Conservation (phyloP, 2,113 vertebrate species). For the Hepsetus odoe region DNA sequence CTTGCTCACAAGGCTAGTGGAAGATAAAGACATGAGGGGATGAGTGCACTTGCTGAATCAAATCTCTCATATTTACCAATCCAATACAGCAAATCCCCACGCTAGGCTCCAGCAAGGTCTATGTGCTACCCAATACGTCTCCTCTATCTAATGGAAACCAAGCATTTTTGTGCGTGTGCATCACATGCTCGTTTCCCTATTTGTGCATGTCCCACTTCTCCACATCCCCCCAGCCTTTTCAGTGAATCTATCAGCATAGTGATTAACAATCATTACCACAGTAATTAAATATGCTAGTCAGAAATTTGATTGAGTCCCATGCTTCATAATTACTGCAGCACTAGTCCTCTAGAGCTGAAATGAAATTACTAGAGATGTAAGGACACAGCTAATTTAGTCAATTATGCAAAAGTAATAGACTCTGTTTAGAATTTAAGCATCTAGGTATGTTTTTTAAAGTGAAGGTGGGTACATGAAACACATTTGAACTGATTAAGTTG, state of each 20-base stretch:
- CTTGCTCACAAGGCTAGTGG: not conserved
- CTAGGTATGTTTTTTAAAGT: not conserved
- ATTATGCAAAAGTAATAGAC: constrained; percentile 30
- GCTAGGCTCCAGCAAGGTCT: not conserved
- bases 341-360: constrained; percentile 19
- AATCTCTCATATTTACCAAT: constrained; percentile 40
- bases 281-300: constrained; percentile 56
- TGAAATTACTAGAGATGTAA: constrained; percentile 27
- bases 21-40: constrained; percentile 38
- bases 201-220: constrained; percentile 4
- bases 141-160: not conserved
- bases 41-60: constrained; percentile 4
- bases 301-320: constrained; percentile 51
- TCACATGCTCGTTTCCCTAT: not conserved
- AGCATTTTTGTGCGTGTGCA: not conserved
- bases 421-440: constrained; percentile 1
- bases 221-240: constrained; percentile 20
- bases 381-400: constrained; percentile 46
- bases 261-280: constrained; percentile 54
- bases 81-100: constrained; percentile 14
- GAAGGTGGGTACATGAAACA: not conserved
- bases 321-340: constrained; percentile 42
- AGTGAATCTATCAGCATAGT: constrained; percentile 50
- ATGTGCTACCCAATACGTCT: not conserved
- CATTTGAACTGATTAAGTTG: no score